phyloP scores from a whole-genome alignment of 2,888 invertebrate species.

The Drosophila phalerata region DNA sequence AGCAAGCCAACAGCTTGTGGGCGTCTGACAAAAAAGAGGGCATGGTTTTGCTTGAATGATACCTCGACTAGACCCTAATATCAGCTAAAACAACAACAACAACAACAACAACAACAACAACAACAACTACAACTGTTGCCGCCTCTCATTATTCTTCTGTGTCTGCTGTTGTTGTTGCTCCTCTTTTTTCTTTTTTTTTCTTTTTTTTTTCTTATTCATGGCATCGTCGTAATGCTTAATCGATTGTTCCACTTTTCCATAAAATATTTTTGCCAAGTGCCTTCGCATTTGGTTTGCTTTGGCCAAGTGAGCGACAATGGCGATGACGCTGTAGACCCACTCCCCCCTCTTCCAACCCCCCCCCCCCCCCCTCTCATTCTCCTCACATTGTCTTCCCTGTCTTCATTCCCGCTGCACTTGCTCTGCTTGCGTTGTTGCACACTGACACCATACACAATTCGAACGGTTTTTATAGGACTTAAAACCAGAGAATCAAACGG shows the following conservation, averaged over 20 bases:
- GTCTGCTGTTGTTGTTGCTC: not conserved
- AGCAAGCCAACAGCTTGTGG: not conserved
- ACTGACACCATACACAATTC: constrained; percentile 17
- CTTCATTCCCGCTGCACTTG: constrained; percentile 41
- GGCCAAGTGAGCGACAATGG: constrained; percentile 27
- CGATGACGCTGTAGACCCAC: constrained; percentile 24
- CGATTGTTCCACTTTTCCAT: constrained; percentile 84
- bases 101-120: no score
- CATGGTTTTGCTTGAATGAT: not conserved
- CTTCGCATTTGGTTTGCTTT: constrained; percentile 70
- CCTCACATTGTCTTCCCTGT: not conserved
- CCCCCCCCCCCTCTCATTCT: not conserved
- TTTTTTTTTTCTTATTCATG: constrained; percentile 35
- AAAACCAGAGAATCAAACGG: no score
- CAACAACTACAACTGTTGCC: not conserved
- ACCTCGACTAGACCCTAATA: constrained; percentile 13
- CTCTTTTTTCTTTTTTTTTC: not conserved
- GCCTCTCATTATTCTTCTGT: constrained; percentile 10
- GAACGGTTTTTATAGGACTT: not conserved
- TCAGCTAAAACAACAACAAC: not conserved
- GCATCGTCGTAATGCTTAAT: constrained; percentile 77
- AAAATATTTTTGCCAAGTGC: constrained; percentile 82
- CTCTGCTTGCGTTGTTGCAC: constrained; percentile 54
- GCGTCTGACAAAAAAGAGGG: not conserved
- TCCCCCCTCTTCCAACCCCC: not conserved